A percentile compares a stretch with the other conserved stretches of the same genome.
Evolutionary conservation across 2,797 vertebrate species (phyloP).

Genomic region (Sebastes wilsoni): DNA sequence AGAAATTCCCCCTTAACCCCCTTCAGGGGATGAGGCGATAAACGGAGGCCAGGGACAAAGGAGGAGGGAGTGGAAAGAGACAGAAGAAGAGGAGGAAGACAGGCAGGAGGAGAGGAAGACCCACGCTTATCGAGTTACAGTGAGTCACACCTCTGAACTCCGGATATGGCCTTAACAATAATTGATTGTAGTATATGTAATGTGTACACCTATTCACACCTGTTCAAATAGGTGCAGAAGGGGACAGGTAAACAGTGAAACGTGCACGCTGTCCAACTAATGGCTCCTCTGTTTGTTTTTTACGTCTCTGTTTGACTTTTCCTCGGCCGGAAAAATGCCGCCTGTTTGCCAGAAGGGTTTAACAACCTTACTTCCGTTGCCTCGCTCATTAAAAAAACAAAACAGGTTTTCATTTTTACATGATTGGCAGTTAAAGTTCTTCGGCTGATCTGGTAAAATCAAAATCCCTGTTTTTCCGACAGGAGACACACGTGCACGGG

Average conservation of each 20-base stretch:
- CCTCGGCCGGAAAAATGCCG: neutral
- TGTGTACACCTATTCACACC: constrained; percentile 37
- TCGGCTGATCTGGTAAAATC: neutral
- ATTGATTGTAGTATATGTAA: constrained; percentile 27
- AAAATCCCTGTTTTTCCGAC: neutral
- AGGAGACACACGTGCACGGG: neutral
- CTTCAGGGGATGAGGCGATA: constrained; percentile 45
- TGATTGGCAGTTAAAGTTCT: constrained; percentile 15
- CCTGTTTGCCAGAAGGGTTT: constrained; percentile 33
- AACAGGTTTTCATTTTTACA: neutral
- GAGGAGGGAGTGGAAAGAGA: constrained; percentile 33
- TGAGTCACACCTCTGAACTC: constrained; percentile 46
- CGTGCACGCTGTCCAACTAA: neutral
- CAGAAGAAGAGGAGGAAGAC: constrained; percentile 32
- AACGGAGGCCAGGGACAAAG: constrained; percentile 54
- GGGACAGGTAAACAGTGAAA: constrained; percentile 28
- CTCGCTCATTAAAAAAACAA: neutral
- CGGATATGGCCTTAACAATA: constrained; percentile 8
- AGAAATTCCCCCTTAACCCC: constrained; percentile 74
- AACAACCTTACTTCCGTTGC: constrained; percentile 21
- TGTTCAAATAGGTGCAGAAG: constrained; percentile 48
- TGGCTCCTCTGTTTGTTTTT: constrained; percentile 39
- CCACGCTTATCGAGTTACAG: constrained; percentile 69
- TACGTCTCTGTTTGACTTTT: constrained; percentile 36
- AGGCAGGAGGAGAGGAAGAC: constrained; percentile 13